Conservation (phyloP, 1,140 invertebrate genomes). For the Drosophila fuyamai region DNA sequence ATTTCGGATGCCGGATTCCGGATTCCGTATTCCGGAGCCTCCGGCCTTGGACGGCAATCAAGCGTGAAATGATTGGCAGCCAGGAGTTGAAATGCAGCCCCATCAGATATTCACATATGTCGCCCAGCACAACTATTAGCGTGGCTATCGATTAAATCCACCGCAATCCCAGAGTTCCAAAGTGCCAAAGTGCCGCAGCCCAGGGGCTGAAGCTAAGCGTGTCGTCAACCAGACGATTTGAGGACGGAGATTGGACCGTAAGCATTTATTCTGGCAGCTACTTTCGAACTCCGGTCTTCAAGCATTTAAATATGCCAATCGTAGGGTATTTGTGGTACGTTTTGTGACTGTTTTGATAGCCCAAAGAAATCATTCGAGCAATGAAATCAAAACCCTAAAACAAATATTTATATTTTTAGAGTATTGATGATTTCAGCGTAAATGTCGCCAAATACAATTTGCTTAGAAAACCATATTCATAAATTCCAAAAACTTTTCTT, state of each 20-base stretch:
- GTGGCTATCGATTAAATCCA: conserved; percentile 66
- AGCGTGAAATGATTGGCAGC: conserved; percentile 66
- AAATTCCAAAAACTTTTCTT: too few relatives aligned
- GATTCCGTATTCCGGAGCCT: conserved; percentile 9
- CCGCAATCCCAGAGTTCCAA: conserved; percentile 29
- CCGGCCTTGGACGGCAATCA: conserved; percentile 55
- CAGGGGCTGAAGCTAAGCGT: conserved; percentile 49
- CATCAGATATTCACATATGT: conserved; percentile 73
- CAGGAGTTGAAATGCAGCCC: conserved; percentile 42
- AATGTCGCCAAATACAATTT: too few relatives aligned
- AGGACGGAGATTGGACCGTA: conserved; percentile 36
- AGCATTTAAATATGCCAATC: conserved; percentile 63
- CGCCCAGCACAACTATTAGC: conserved; percentile 57
- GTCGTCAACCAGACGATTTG: conserved; percentile 61
- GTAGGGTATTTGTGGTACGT: not conserved
- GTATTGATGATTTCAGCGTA: too few relatives aligned
- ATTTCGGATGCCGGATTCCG: not conserved
- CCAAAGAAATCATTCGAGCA: too few relatives aligned
- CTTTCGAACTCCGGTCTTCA: conserved; percentile 36
- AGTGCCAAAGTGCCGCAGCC: conserved; percentile 20
- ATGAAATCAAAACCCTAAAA: too few relatives aligned
- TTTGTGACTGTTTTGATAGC: too few relatives aligned
- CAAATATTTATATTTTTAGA: too few relatives aligned
- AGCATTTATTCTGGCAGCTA: conserved; percentile 61
- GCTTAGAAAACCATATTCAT: too few relatives aligned